Evolutionary conservation across 2,797 vertebrate species (phyloP).

Genomic region (Gouania willdenowi): DNA sequence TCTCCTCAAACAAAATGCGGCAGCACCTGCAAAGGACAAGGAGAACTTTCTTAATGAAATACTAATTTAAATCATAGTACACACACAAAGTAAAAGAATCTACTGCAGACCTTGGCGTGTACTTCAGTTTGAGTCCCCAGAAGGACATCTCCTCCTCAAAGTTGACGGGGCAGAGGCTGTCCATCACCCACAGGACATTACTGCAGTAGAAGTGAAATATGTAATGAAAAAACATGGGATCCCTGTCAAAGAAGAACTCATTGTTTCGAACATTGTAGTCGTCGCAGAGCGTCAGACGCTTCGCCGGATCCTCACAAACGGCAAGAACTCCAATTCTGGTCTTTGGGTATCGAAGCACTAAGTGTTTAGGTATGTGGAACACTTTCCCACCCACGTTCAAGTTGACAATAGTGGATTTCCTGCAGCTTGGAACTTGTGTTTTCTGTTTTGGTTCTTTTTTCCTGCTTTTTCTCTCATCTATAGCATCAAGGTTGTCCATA

Average conservation of each 20-base stretch:
- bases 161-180: constrained; percentile 83
- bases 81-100: not conserved
- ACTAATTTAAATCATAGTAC: not conserved
- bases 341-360: constrained; percentile 74
- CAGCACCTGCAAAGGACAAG: constrained; percentile 73
- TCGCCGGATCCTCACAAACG: constrained; percentile 72
- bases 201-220: constrained; percentile 89
- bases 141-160: constrained; percentile 87
- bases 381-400: constrained; percentile 84
- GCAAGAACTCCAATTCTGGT: constrained; percentile 83
- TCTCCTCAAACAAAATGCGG: constrained; percentile 86
- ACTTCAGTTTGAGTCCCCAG: constrained; percentile 84
- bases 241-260: constrained; percentile 89
- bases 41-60: not conserved
- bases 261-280: constrained; percentile 84
- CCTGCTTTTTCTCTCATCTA: not conserved
- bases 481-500: constrained; percentile 73
- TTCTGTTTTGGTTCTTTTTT: not conserved
- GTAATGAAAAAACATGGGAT: constrained; percentile 85
- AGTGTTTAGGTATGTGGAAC: constrained; percentile 78
- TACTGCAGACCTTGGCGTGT: constrained; percentile 69
- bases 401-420: constrained; percentile 71
- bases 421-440: constrained; percentile 2
- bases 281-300: constrained; percentile 83
- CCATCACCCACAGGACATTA: constrained; percentile 86